These are phyloP conservation scores for Cariama cristata DNA, from an alignment of 2,113 vertebrate species.

Conservation along the genomic window DNA sequence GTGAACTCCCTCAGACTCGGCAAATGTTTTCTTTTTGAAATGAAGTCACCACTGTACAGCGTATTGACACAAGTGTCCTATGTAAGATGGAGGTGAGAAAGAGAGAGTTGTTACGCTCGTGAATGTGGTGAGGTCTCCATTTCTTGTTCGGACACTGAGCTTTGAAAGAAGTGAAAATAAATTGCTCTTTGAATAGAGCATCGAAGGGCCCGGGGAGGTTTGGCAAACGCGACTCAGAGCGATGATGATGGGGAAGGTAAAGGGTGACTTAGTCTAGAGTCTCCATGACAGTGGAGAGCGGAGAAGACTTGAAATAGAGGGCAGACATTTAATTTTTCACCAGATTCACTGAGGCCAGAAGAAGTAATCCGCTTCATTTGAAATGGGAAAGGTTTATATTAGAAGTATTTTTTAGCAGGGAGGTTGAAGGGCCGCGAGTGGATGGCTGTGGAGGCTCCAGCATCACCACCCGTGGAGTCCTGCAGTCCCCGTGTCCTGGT, in stretches of 20 bases:
- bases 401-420: too few relatives aligned
- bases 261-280: background rate
- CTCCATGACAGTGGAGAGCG: background rate
- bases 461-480: accelerated
- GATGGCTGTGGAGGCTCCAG: background rate
- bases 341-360: background rate
- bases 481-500: background rate
- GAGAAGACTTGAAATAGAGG: background rate
- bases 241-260: background rate
- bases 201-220: accelerated
- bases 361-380: background rate
- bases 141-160: background rate
- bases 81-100: background rate
- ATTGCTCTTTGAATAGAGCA: background rate
- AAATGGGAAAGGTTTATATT: background rate
- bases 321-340: background rate
- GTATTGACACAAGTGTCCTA: background rate
- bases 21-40: background rate
- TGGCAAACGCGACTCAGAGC: background rate
- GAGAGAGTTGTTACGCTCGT: too few relatives aligned
- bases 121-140: background rate
- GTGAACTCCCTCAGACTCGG: background rate
- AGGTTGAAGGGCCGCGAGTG: background rate
- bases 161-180: background rate
- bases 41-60: too few relatives aligned